Base-by-base conservation (phyloP, 2,888 invertebrate species). In the Lepidochitona cinerea region DNA sequence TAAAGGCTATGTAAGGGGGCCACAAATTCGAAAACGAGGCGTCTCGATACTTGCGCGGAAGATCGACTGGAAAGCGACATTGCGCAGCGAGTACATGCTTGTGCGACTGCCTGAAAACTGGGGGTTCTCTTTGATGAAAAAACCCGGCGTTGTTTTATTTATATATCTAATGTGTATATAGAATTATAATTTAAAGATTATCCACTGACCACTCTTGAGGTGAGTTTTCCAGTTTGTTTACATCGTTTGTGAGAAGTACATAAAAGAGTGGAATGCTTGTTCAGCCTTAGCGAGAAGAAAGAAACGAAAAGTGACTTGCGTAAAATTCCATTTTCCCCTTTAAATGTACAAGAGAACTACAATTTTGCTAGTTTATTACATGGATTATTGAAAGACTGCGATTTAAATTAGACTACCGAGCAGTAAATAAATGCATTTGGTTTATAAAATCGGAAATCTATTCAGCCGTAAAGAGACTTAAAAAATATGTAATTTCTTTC, bases 131-230 rank as follows among this genome's bases (percentile, higher is more conserved):
- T 41, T 41, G 9, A 9, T 41, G 41, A 41, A 18, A 9, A n/a
- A 71, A 52, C 59, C 53, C 23, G 59, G 53, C 54, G 52, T 70
- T 37, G 59, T 71, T 69, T 65, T 49, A 71, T 68, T 64, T 65
- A 71, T 69, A 71, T 37, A 59, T 68, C 73, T 37, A 67, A 79
- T 79, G 76, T 73, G 70, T 75, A 76, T 71, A 73, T 78, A 76
- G 72, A 67, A 37, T 72, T 54, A 54, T 71, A 68, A 72, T 72
- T 68, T 73, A 70, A 75, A 67, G 49, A 70, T 37, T 35, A 36
- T 53, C 59, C 64, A 59, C 41, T 68, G 52, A 66, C 53, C 36
- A 49, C 53, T 74, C 66, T 67, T 67, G 65, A 69, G 77, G 75
- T 77, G 52, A 70, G 75, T 75, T 35, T 37, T 7, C 4, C 3